Evolutionary conservation across 1,140 invertebrate species (phyloP).

Genomic region (Solenopsis fugax): DNA sequence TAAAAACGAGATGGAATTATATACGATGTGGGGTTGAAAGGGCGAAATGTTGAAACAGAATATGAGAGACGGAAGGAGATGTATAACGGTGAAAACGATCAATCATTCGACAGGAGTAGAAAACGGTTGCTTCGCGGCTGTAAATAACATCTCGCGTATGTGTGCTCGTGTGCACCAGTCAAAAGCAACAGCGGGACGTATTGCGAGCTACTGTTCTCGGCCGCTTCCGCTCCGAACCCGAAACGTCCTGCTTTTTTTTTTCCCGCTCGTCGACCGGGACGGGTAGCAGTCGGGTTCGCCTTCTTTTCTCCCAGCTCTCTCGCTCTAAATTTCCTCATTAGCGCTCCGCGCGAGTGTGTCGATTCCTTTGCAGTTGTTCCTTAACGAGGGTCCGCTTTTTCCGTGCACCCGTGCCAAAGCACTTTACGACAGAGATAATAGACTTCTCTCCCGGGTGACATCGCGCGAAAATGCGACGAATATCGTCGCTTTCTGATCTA

Average conservation of each 20-base stretch:
- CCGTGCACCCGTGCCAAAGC: background rate
- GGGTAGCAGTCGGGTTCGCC: background rate
- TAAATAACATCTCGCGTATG: slow-evolving; percentile 76
- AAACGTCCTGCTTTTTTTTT: slow-evolving; percentile 9
- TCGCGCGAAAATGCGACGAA: background rate
- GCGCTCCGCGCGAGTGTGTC: slow-evolving; percentile 1
- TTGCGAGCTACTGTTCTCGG: slow-evolving; percentile 40
- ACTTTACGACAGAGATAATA: slow-evolving; percentile 28
- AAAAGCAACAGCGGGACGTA: slow-evolving; percentile 54
- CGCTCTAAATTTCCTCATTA: slow-evolving; percentile 42
- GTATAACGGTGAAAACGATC: slow-evolving; percentile 77
- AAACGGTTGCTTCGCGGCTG: slow-evolving; percentile 69
- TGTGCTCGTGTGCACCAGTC: slow-evolving; percentile 16
- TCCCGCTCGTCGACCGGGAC: background rate
- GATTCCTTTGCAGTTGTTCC: slow-evolving; percentile 18
- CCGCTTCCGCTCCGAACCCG: slow-evolving; percentile 11
- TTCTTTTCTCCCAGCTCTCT: background rate
- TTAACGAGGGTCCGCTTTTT: slow-evolving; percentile 28
- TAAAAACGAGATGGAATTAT: slow-evolving; percentile 1
- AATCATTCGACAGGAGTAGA: slow-evolving; percentile 80
- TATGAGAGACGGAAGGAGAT: slow-evolving; percentile 50
- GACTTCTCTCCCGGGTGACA: background rate
- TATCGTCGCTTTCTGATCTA: slow-evolving; percentile 26
- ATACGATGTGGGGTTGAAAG: background rate
- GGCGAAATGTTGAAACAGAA: slow-evolving; percentile 44